phyloP scores from a whole-genome alignment of 1,140 invertebrate species.

The Heliconius hewitsoni region DNA sequence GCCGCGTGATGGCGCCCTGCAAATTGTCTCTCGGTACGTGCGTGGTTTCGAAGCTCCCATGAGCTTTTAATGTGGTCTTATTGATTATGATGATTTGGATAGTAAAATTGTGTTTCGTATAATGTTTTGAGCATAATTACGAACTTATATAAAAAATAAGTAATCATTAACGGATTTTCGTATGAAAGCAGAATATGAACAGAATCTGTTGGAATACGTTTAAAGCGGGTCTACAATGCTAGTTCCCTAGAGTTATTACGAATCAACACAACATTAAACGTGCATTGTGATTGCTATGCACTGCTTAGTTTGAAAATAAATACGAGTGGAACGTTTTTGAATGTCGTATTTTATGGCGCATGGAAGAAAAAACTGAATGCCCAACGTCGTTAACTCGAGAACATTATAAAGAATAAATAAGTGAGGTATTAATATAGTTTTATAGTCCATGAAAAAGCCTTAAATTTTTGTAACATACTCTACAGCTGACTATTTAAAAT shows the following conservation, averaged over 20 bases:
- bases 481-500: not conserved
- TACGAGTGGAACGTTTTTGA: slow-evolving; percentile 58
- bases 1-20: slow-evolving; percentile 73
- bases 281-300: slow-evolving; percentile 53
- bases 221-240: slow-evolving; percentile 1
- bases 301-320: slow-evolving; percentile 65
- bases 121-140: slow-evolving; percentile 39
- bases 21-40: slow-evolving; percentile 70
- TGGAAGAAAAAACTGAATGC: slow-evolving; percentile 71
- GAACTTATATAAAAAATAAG: not conserved
- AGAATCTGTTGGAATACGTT: not conserved
- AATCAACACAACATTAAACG: slow-evolving; percentile 59
- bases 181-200: not conserved
- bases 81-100: not conserved
- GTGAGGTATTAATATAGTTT: slow-evolving; percentile 73
- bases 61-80: slow-evolving; percentile 50
- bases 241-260: slow-evolving; percentile 34
- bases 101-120: not conserved
- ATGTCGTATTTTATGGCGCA: slow-evolving; percentile 74
- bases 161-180: not conserved
- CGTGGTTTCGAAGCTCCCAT: slow-evolving; percentile 58
- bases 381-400: slow-evolving; percentile 76
- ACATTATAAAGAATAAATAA: slow-evolving; percentile 79
- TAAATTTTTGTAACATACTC: slow-evolving; percentile 19
- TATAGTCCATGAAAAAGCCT: slow-evolving; percentile 73